phyloP scores from a whole-genome alignment of 2,113 vertebrate genomes.

The Chrysochloris asiatica region DNA sequence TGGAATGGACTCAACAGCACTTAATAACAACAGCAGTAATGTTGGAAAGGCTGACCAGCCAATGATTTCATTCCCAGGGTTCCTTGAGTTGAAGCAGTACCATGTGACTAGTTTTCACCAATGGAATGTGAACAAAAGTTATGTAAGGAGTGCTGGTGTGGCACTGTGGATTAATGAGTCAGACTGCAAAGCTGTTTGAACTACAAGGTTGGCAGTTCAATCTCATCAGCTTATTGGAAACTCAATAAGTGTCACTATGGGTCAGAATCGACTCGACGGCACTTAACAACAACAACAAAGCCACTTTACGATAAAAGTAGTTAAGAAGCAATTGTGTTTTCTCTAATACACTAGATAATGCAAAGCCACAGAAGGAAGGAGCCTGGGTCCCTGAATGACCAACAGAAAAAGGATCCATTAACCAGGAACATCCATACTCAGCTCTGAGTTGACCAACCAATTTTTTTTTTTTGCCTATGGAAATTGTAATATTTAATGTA shows the following conservation, averaged over 20 bases:
- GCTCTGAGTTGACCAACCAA: fast-evolving
- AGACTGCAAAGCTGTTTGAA: no score
- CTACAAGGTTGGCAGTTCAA: no score
- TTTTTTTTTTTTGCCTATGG: neutral
- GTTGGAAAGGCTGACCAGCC: fast-evolving
- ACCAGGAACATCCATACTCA: neutral
- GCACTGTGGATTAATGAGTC: no score
- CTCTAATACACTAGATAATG: neutral
- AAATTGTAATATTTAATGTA: neutral
- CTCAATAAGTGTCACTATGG: no score
- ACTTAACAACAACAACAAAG: no score
- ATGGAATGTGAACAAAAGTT: neutral
- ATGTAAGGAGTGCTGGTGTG: no score
- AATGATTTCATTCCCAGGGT: fast-evolving
- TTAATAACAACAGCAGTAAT: no score
- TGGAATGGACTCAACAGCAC: no score
- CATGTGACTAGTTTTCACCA: neutral
- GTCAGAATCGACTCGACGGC: no score
- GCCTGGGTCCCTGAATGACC: neutral
- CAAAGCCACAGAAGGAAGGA: neutral
- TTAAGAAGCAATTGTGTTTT: neutral
- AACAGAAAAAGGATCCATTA: neutral
- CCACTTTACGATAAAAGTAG: no score
- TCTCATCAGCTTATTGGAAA: no score
- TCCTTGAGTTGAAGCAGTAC: neutral